Conservation (phyloP, 2,113 vertebrate genomes). For the Callorhinus ursinus region DNA sequence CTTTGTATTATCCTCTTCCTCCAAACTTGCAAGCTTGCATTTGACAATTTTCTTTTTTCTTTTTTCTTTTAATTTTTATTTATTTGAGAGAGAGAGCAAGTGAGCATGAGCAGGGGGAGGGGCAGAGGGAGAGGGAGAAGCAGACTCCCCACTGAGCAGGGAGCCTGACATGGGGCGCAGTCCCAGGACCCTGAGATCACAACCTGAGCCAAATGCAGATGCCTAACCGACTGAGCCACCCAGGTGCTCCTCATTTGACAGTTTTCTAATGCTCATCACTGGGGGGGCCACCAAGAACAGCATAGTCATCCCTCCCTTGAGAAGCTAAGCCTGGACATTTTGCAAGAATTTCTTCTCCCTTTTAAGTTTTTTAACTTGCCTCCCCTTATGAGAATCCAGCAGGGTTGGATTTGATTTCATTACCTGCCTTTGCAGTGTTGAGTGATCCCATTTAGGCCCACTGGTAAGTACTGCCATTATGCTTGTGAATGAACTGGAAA, state of each 20-base stretch:
- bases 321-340: background rate
- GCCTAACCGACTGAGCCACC: background rate
- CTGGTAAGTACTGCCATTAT: background rate
- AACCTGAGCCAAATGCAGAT: background rate
- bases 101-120: no score
- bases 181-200: no score
- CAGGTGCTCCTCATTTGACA: background rate
- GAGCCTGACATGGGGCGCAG: no score
- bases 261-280: background rate
- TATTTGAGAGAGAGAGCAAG: no score
- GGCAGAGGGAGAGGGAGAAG: no score
- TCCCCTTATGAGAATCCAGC: background rate
- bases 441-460: background rate
- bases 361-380: slow-evolving; percentile 4
- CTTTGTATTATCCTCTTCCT: background rate
- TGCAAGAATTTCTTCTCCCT: background rate
- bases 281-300: background rate
- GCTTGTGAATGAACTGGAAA: background rate
- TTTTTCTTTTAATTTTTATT: no score
- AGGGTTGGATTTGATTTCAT: slow-evolving; percentile 12
- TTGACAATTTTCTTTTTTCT: background rate
- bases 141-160: no score
- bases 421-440: background rate
- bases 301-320: background rate
- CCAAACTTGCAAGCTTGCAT: background rate